Base-by-base conservation (phyloP, 2,888 invertebrate species). In the Tridacna gigas region DNA sequence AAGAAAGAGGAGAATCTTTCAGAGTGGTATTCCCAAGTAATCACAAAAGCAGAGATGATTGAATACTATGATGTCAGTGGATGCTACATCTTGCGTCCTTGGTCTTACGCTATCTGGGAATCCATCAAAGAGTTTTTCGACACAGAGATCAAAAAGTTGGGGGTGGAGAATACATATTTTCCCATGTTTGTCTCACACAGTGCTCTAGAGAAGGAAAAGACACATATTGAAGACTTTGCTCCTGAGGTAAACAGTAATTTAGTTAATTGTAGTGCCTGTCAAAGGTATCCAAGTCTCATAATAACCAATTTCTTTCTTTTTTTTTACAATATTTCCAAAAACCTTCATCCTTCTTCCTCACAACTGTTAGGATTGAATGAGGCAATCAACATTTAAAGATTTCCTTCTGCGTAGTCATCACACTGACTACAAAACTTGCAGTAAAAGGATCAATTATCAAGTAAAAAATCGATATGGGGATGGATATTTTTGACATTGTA, bases 31-130 rank as follows among this genome's bases (percentile, higher is more conserved):
- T 98, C 98, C 0, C 99, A 96, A 95, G 96, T 97, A 12, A 96
- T 97, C 84, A 97, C 97, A 0, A 98, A 98, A 95, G 97, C 98
- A 67, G 99, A 99, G 95, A 96, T 99, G 96, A 99, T 99, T 79
- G 99, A 99, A 94, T 99, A 99, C 95, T 99, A 99, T 94, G 99
- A 99, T 95, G 98, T 99, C 7, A 99, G 99, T 76, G 99, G 99
- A 0, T 99, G 99, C 95, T 99, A 99, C 95, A 98, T 99, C 91
- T 96, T 99, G 77, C 97, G 99, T 26, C 99, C 99, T 15, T 99
- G 99, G 99, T 97, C 99, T 18, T 99, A 96, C 95, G 96, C 97
- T 80, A 97, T 99, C 91, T 99, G 99, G 99, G 99, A 99, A 93
- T 94, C 95, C 0, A 98, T 99, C 84, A 96, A 97, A 91, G 96